phyloP scores from a whole-genome alignment of 2,797 vertebrate genomes.

The Alauda arvensis region DNA sequence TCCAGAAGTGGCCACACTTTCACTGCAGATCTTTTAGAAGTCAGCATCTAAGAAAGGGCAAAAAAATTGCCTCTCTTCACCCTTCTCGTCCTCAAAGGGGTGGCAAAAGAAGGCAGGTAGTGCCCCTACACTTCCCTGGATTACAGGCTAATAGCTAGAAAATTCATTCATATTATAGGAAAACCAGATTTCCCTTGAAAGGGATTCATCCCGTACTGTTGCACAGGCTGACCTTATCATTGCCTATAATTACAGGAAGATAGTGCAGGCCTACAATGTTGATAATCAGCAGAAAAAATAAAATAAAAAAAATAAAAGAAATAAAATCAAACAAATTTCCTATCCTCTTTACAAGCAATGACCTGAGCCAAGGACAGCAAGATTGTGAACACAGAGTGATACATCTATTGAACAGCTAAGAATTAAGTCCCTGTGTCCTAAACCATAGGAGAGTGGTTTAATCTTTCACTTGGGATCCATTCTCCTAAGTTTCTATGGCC shows the following conservation, averaged over 20 bases:
- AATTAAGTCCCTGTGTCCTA: background rate
- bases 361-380: background rate
- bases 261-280: background rate
- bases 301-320: background rate
- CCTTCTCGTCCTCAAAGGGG: background rate
- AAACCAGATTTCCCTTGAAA: background rate
- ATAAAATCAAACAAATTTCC: background rate
- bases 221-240: background rate
- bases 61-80: background rate
- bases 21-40: background rate
- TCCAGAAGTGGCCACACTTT: background rate
- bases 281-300: background rate
- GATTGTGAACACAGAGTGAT: background rate
- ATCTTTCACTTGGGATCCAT: background rate
- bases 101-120: background rate
- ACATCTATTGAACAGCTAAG: background rate
- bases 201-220: background rate
- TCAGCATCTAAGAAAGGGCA: background rate
- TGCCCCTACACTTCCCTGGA: background rate
- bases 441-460: background rate
- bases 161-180: background rate
- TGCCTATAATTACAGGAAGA: background rate
- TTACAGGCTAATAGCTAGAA: background rate
- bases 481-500: background rate
- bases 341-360: background rate